These are phyloP conservation scores for Phasia obesa DNA, from an alignment of 2,888 invertebrate genomes.

Conservation along the genomic window DNA sequence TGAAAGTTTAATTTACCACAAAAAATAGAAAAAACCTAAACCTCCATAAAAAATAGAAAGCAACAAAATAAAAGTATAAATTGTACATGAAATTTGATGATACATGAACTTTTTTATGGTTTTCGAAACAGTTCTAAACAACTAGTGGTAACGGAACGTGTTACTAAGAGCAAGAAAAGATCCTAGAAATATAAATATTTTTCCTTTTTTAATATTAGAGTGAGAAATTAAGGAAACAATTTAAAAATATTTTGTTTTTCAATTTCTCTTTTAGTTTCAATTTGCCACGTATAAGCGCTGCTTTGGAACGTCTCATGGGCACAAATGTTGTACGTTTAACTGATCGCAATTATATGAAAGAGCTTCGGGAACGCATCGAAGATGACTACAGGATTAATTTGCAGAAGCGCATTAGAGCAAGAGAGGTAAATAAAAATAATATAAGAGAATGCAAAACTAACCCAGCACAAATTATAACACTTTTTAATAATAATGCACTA, in stretches of 20 bases:
- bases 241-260: background rate
- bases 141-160: constrained; percentile 38
- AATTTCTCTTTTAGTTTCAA: constrained; percentile 77
- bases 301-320: constrained; percentile 82
- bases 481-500: no score
- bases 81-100: background rate
- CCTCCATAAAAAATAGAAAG: background rate
- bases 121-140: constrained; percentile 44
- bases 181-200: background rate
- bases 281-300: constrained; percentile 81
- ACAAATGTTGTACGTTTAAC: constrained; percentile 85
- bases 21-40: no score
- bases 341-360: constrained; percentile 86
- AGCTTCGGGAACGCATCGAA: constrained; percentile 84
- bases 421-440: constrained; percentile 85
- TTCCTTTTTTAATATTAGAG: background rate
- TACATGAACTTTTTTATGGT: constrained; percentile 7
- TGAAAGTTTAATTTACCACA: no score
- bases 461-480: no score
- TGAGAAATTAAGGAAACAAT: background rate
- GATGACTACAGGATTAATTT: constrained; percentile 85
- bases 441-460: no score
- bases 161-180: background rate
- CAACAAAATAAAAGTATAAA: constrained; percentile 7
- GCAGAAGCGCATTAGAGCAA: constrained; percentile 84